Conservation (phyloP, 1,140 invertebrate genomes). For the Centruroides sculpturatus region DNA sequence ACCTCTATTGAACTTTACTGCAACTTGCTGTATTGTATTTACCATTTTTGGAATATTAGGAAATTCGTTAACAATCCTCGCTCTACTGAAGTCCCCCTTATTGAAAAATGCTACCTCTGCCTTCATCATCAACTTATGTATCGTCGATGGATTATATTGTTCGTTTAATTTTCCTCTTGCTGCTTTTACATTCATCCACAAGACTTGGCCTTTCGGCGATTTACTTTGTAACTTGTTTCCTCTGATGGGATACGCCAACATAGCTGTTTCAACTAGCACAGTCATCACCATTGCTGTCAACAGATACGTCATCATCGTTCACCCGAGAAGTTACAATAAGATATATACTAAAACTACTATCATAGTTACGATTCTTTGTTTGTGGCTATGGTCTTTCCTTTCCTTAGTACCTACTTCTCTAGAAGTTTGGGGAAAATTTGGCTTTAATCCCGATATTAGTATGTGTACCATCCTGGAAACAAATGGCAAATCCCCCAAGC, state of each 20-base stretch:
- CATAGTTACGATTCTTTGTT: conserved; percentile 55
- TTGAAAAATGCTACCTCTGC: conserved; percentile 54
- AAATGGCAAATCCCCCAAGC: conserved; percentile 54
- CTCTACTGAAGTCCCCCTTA: background rate
- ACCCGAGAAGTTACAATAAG: conserved; percentile 49
- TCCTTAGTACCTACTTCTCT: conserved; percentile 60
- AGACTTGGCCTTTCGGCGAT: conserved; percentile 53
- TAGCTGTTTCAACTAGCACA: conserved; percentile 67
- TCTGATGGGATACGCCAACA: conserved; percentile 66
- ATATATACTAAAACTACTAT: conserved; percentile 53
- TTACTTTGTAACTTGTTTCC: conserved; percentile 59
- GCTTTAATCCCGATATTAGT: conserved; percentile 51
- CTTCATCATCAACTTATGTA: conserved; percentile 65
- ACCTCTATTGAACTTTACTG: conserved; percentile 39
- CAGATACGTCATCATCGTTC: conserved; percentile 66
- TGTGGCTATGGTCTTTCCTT: conserved; percentile 59
- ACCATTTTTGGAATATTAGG: conserved; percentile 27
- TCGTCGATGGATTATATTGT: conserved; percentile 61
- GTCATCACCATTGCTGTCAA: conserved; percentile 77
- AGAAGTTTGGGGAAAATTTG: conserved; percentile 62
- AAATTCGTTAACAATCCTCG: background rate
- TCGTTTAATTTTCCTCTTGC: conserved; percentile 63
- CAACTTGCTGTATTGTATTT: conserved; percentile 56
- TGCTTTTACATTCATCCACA: conserved; percentile 51
- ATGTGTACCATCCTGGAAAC: conserved; percentile 60